Base-by-base conservation (phyloP, 2,797 vertebrate genomes). In the Mormyrus hasselquistii region DNA sequence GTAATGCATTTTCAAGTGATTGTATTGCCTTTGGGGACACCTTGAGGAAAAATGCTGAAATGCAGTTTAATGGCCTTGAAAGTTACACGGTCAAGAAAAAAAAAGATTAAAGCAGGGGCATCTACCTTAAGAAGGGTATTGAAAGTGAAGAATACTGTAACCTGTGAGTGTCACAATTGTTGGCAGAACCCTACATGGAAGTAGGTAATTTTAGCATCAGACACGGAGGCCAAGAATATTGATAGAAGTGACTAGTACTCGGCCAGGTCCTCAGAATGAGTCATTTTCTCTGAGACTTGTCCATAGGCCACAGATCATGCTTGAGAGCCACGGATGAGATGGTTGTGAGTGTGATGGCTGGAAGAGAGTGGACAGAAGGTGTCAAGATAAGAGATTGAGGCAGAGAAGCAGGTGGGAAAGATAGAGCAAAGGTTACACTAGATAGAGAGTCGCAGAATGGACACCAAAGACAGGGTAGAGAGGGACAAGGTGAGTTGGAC, bases 1-100 rank as follows among this genome's bases (percentile, higher is more conserved):
- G 25, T 34, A 69, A 69, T 69, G 34, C 25, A 34, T 69, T 69
- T 69, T 34, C 25, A 34, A 14, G 62, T 69, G 25, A 69, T 69
- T 69, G 62, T 69, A 69, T 69, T 69, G 62, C 62, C 62, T 69
- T 69, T 69, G 62, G 62, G 62, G 62, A 69, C 62, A 69, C 62
- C 62, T 69, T 69, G 62, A 69, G 62, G 62, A 69, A 34, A 69
- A 34, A 25, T 34, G 25, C 62, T 34, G 62, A 69, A 69, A 29
- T 69, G 25, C 62, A 69, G 62, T 69, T 69, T 69, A 69, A 34
- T 69, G 62, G 3, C 4, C 62, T 69, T 34, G 3, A 69, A 34
- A 69, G 25, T 29, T 29, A 69, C 4, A 2, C 1, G 62, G 25
- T 34, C 25, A 69, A 69, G 25, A 14, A 69, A 69, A 29, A 29